Percentiles rank a stretch among this genome's conserved stretches.
These are phyloP conservation scores for Eupithecia centaureata DNA, from an alignment of 2,888 invertebrate species.

Conservation along the genomic window DNA sequence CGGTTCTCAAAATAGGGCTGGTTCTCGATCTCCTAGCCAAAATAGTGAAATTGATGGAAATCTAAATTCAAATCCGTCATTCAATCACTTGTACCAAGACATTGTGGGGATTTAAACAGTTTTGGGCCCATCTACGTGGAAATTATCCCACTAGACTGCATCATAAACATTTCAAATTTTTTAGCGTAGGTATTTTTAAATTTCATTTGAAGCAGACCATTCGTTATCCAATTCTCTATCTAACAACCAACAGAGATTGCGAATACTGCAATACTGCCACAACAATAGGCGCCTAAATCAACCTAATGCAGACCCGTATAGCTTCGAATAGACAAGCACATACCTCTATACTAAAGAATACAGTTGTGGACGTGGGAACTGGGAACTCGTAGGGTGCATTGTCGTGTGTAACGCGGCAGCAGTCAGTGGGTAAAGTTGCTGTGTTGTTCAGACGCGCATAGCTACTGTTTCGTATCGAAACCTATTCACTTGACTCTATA, in stretches of 20 bases:
- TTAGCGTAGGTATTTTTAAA: not conserved
- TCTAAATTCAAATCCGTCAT: too few species aligned
- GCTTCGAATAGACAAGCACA: not conserved
- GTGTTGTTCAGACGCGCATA: not conserved
- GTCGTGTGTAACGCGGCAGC: constrained; percentile 13
- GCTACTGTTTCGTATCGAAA: not conserved
- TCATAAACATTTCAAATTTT: not conserved
- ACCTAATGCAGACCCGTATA: constrained; percentile 3
- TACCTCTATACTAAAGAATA: not conserved
- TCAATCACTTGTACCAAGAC: too few species aligned
- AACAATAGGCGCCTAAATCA: constrained; percentile 10
- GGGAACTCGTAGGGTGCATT: constrained; percentile 15
- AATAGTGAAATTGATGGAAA: too few species aligned
- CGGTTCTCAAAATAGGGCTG: too few species aligned
- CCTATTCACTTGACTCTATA: not conserved
- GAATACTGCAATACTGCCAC: not conserved
- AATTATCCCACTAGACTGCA: too few species aligned
- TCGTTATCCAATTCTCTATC: not conserved
- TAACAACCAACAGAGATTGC: not conserved
- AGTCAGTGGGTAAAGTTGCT: constrained; percentile 3
- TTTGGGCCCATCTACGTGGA: too few species aligned
- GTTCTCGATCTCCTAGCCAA: too few species aligned
- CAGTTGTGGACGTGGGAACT: constrained; percentile 21
- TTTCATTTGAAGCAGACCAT: not conserved
- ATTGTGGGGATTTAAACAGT: too few species aligned